phyloP scores from a whole-genome alignment of 2,888 invertebrate genomes.

The Diarsia rubi region DNA sequence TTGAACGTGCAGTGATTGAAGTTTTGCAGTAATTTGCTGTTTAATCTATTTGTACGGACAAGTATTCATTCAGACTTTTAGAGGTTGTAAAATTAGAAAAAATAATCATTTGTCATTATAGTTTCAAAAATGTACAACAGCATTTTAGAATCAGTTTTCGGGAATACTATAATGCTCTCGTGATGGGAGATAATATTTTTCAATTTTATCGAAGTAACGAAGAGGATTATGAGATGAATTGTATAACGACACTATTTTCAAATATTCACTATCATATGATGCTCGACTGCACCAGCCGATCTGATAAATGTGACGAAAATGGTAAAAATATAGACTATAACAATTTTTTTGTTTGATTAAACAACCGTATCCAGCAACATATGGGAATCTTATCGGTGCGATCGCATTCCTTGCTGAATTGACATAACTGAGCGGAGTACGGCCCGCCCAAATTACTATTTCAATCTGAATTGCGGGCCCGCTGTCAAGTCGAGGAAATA shows the following conservation, averaged over 20 bases:
- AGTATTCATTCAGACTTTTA: neutral
- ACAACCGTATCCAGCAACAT: slow-evolving; percentile 29
- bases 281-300: neutral
- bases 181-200: neutral
- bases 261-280: neutral
- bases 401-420: slow-evolving; percentile 70
- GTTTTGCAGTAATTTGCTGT: neutral
- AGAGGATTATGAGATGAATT: neutral
- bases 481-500: slow-evolving; percentile 51
- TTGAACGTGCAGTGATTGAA: neutral
- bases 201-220: no score
- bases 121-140: neutral
- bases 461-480: slow-evolving; percentile 73
- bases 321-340: neutral
- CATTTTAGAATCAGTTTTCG: neutral
- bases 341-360: neutral
- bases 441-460: slow-evolving; percentile 85
- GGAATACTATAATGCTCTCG: neutral
- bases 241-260: neutral
- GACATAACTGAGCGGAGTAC: slow-evolving; percentile 80
- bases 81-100: neutral
- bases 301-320: neutral
- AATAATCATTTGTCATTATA: neutral
- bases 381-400: slow-evolving; percentile 47
- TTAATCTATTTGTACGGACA: neutral